phyloP scores from a whole-genome alignment of 2,888 invertebrate genomes.

The Leucophora obtusa region DNA sequence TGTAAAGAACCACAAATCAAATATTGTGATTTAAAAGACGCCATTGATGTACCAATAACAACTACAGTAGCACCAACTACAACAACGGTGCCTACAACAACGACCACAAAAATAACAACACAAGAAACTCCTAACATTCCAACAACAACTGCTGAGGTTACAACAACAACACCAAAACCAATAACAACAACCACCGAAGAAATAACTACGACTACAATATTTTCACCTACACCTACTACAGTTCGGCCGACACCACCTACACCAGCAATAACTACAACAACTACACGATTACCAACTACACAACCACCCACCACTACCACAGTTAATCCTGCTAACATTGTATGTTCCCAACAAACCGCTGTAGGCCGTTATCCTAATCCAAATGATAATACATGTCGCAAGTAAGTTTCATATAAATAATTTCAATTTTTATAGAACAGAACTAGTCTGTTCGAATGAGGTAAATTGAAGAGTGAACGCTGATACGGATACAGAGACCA shows the following conservation, averaged over 20 bases:
- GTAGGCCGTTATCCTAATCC: conserved; percentile 68
- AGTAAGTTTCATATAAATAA: conserved; percentile 59
- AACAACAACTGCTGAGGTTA: neutral
- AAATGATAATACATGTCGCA: conserved; percentile 68
- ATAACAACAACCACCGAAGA: neutral
- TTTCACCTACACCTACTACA: conserved; percentile 1
- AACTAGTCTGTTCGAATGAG: too few species aligned
- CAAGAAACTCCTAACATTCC: neutral
- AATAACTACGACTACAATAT: neutral
- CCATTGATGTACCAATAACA: conserved; percentile 46
- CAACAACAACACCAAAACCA: neutral
- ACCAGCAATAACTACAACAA: conserved; percentile 6
- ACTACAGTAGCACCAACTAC: conserved; percentile 12
- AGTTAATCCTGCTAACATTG: conserved; percentile 13
- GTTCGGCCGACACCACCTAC: conserved; percentile 22
- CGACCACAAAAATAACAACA: conserved; percentile 13
- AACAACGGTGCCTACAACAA: neutral
- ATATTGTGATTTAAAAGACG: conserved; percentile 67
- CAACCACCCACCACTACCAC: conserved; percentile 21
- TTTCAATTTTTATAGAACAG: too few species aligned
- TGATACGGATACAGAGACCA: too few species aligned
- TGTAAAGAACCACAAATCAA: conserved; percentile 50
- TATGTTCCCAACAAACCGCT: conserved; percentile 27
- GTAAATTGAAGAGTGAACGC: too few species aligned
- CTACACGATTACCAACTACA: too few species aligned